A percentile compares a stretch with the other conserved stretches of the same genome.
These are phyloP conservation scores for Pseudorhombus dupliciocellatus DNA, from an alignment of 2,113 vertebrate species.

Conservation along the genomic window DNA sequence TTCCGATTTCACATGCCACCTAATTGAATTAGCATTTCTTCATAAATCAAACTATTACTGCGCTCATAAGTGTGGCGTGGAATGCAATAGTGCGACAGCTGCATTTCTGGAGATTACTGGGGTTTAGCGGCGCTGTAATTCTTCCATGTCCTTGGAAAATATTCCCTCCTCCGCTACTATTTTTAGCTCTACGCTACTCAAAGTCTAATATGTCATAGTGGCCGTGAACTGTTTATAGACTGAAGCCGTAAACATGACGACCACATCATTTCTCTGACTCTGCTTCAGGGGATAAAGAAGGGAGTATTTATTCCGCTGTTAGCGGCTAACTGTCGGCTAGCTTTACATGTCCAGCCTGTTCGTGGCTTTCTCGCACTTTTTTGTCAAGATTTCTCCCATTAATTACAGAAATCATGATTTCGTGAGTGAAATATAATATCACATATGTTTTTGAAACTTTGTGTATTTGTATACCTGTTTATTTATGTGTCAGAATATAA, in stretches of 20 bases:
- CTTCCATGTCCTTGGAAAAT: constrained; percentile 16
- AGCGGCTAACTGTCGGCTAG: neutral
- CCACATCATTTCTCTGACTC: neutral
- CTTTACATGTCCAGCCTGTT: neutral
- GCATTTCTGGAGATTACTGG: neutral
- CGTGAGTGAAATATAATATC: neutral
- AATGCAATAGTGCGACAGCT: neutral
- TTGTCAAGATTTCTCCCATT: neutral
- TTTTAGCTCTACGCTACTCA: constrained; percentile 14
- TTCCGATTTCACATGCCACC: too few species aligned
- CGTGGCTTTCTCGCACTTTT: neutral
- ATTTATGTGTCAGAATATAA: too few species aligned
- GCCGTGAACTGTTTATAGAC: constrained; percentile 19
- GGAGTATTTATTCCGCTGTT: neutral
- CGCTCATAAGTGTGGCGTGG: too few species aligned
- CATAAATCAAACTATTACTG: too few species aligned
- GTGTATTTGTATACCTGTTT: too few species aligned
- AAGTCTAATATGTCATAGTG: constrained; percentile 11
- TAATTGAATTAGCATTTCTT: too few species aligned
- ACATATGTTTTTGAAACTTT: too few species aligned
- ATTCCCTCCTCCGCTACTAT: constrained; percentile 27
- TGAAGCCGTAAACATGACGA: constrained; percentile 18
- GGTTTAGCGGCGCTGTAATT: neutral
- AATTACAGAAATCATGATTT: too few species aligned
- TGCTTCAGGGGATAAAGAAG: neutral